Evolutionary conservation across 2,888 invertebrate species (phyloP).

Genomic region (Miltochrista miniata): DNA sequence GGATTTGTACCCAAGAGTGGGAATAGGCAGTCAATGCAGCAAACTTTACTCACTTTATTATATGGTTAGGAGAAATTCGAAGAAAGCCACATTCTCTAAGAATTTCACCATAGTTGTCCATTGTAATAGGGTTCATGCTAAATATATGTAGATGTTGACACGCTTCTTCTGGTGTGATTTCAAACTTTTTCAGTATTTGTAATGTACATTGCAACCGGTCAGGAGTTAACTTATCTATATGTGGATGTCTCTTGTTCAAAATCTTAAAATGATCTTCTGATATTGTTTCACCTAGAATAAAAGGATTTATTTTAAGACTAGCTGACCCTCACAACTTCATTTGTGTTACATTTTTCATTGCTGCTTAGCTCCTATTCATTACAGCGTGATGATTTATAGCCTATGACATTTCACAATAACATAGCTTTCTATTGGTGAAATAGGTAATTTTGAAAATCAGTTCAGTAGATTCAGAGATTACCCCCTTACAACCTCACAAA

Average conservation of each 20-base stretch:
- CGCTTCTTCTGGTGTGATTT: slow-evolving; percentile 79
- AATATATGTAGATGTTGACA: slow-evolving; percentile 81
- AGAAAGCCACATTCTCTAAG: slow-evolving; percentile 85
- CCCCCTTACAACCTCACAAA: too few species aligned
- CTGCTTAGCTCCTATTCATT: too few species aligned
- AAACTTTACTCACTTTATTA: slow-evolving; percentile 58
- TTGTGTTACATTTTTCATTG: too few species aligned
- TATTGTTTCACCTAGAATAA: slow-evolving; percentile 51
- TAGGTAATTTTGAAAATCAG: too few species aligned
- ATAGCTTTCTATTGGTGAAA: too few species aligned
- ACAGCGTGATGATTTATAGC: too few species aligned
- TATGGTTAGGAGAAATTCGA: slow-evolving; percentile 62
- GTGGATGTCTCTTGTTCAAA: slow-evolving; percentile 63
- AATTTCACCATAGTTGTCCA: slow-evolving; percentile 85
- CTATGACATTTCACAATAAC: too few species aligned
- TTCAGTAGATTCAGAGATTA: too few species aligned
- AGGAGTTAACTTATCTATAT: slow-evolving; percentile 54
- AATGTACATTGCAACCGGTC: slow-evolving; percentile 60
- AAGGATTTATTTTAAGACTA: too few species aligned
- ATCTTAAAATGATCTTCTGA: slow-evolving; percentile 39
- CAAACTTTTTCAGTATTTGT: slow-evolving; percentile 64
- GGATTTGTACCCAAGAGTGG: background rate
- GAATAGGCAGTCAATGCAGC: background rate
- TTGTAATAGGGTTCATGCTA: slow-evolving; percentile 78
- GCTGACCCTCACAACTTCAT: too few species aligned